Percentiles rank a stretch among this genome's conserved stretches.
These are phyloP conservation scores for Drosophila oshimai DNA, from an alignment of 1,140 invertebrate genomes.

Conservation along the genomic window DNA sequence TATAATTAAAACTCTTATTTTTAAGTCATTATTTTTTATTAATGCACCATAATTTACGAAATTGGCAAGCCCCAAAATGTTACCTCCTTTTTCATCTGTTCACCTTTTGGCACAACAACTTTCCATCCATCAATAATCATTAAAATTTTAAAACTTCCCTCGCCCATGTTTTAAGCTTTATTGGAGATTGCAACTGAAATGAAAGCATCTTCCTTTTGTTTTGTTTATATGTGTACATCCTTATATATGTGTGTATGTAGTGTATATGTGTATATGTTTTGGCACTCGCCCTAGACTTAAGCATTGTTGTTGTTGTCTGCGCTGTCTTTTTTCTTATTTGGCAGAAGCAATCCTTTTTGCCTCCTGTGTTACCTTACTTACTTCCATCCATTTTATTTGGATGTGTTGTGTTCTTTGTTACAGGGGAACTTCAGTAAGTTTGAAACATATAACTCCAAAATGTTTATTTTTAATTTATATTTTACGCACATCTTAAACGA, in stretches of 20 bases:
- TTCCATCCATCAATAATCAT: conserved; percentile 27
- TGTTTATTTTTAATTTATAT: background rate
- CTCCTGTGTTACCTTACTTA: conserved; percentile 22
- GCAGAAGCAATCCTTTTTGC: conserved; percentile 20
- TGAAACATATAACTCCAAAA: background rate
- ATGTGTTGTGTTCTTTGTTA: background rate
- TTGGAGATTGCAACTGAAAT: conserved; percentile 30
- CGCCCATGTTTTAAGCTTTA: conserved; percentile 32
- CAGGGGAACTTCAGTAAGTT: background rate
- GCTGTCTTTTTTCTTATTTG: conserved; percentile 14
- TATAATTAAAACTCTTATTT: conserved; percentile 13
- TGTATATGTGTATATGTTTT: conserved; percentile 29
- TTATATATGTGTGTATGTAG: background rate
- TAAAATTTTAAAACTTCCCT: conserved; percentile 42
- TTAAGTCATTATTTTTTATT: conserved; percentile 17
- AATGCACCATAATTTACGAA: conserved; percentile 16
- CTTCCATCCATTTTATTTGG: conserved; percentile 4
- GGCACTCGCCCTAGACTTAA: conserved; percentile 34
- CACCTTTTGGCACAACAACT: conserved; percentile 7
- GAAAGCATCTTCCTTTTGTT: conserved; percentile 17
- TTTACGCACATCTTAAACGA: too few relatives aligned
- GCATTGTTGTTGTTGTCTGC: conserved; percentile 26
- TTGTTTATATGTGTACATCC: background rate
- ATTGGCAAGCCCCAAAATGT: background rate
- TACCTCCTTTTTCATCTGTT: background rate